Evolutionary conservation across 2,113 vertebrate genomes (phyloP), one percentile per base, ranked within the genome.

Genomic region (Anhinga rufa): DNA sequence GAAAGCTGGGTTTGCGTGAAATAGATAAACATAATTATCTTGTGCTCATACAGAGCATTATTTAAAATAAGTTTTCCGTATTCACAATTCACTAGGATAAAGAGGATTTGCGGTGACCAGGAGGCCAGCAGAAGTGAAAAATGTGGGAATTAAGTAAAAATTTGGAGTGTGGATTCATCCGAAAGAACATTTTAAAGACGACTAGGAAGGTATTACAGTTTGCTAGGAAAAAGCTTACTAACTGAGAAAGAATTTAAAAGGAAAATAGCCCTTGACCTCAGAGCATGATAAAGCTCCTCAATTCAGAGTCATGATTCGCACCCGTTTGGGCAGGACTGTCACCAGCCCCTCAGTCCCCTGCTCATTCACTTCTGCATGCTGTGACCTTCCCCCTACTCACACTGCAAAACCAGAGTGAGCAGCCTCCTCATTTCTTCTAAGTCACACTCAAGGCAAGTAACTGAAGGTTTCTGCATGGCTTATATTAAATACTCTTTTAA

Each of bases 1-100:
- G 93, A 95, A 95, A 97, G 87, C 92, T 92, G 93, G 84, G 85
- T 62, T 96, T 95, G 91, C 38, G 14, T 65, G 40, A 91, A 72
- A 76, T 12, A 94, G 92, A 96, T 95, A 96, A 97, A 95, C 93
- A 95, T 80, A 85, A 90, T 96, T 96, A 94, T 79, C 91, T 88
- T 57, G 54, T 88, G 91, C 91, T 94, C 69, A 34, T 69, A 64
- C 3, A 3, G 46, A 88, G 51, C 72, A 48, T 86, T 92, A 92
- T 78, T 91, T 95, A 55, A 91, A 82, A 60, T 44, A 57, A 90
- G 64, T 83, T 83, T 88, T 86, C 80, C 51, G 22, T 68, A 88
- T 58, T 78, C 88, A 68, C 83, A 46, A 10, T 62, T 94, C 51
- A 4, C 76, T 25, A 5, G 68, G 88, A 88, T 95, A 76, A 93